Conservation (phyloP, 2,888 invertebrate species). For the Hoplodrina blanda region DNA sequence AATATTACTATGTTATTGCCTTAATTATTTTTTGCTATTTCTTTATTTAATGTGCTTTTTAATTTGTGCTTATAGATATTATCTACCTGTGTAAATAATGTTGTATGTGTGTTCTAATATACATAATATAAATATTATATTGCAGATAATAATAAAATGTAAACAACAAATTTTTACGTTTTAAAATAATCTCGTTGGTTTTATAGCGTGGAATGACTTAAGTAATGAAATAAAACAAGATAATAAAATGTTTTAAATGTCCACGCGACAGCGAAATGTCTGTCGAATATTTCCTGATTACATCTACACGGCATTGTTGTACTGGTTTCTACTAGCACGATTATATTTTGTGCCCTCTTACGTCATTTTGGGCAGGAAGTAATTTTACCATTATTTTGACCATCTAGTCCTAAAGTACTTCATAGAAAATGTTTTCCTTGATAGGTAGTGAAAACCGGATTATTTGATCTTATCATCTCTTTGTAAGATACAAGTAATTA, state of each 20-base stretch:
- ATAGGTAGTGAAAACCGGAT: conserved; percentile 7
- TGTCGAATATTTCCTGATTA: conserved; percentile 77
- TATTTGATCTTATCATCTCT: neutral
- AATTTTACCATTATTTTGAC: conserved; percentile 48
- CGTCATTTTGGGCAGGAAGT: conserved; percentile 61
- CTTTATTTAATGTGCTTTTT: conserved; percentile 72
- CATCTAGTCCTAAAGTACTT: conserved; percentile 18
- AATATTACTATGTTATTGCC: conserved; percentile 56
- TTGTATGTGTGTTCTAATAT: conserved; percentile 58
- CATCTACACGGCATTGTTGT: conserved; percentile 79
- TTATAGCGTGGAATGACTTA: conserved; percentile 68
- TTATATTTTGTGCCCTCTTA: conserved; percentile 57
- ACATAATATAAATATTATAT: neutral
- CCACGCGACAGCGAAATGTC: conserved; percentile 76
- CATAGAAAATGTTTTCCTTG: conserved; percentile 22
- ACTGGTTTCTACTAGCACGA: conserved; percentile 78
- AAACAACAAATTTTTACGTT: conserved; percentile 33
- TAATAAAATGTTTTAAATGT: conserved; percentile 77
- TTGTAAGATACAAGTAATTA: conserved; percentile 2
- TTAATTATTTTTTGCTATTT: conserved; percentile 68
- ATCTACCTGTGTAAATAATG: conserved; percentile 41
- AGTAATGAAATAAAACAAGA: conserved; percentile 74
- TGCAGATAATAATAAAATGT: conserved; percentile 12
- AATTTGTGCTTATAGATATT: conserved; percentile 69
- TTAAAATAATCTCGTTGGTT: conserved; percentile 55